Evolutionary conservation across 2,797 vertebrate species (phyloP), one percentile per base, ranked within the genome.

Genomic region (Takifugu rubripes): DNA sequence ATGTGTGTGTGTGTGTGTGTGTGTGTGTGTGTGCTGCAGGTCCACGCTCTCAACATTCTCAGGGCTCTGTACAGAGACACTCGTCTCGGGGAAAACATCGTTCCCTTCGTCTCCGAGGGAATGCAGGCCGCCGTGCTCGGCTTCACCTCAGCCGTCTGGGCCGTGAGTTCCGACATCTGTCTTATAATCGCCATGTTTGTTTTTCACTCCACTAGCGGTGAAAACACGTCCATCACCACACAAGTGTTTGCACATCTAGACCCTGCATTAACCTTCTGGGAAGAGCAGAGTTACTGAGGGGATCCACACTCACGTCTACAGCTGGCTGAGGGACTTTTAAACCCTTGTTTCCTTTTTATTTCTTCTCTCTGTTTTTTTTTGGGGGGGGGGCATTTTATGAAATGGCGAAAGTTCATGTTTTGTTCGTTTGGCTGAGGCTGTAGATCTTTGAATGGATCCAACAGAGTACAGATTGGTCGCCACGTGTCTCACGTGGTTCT

Each of bases 41-140:
- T 98, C 73, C 97, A 98, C 33, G 94, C 95, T 70, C 89, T 99
- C 74, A 99, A 99, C 91, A 94, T 98, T 82, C 92, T 99, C 27
- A 79, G 96, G 64, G 94, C 96, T 3, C 85, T 98, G 54, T 98
- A 94, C 68, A 91, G 95, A 68, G 97, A 98, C 83, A 94, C 96
- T 0, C 94, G 93, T 52, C 88, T 98, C 68, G 93, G 96, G 56
- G 94, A 98, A 83, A 96, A 93, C 83, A 86, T 98, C 49, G 88
- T 96, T 59, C 93, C 96, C 24, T 98, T 95, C 0, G 93, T 99
- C 68, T 92, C 94, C 25, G 95, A 96, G 17, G 97, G 96, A 66
- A 83, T 96, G 84, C 92, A 94, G 83, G 94, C 93, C 16, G 94
- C 96, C 4, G 79, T 99, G 52, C 89, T 98, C 58, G 96, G 96